Conservation (phyloP, 2,888 invertebrate genomes). For the Galeopsomyia nigrocyanea region DNA sequence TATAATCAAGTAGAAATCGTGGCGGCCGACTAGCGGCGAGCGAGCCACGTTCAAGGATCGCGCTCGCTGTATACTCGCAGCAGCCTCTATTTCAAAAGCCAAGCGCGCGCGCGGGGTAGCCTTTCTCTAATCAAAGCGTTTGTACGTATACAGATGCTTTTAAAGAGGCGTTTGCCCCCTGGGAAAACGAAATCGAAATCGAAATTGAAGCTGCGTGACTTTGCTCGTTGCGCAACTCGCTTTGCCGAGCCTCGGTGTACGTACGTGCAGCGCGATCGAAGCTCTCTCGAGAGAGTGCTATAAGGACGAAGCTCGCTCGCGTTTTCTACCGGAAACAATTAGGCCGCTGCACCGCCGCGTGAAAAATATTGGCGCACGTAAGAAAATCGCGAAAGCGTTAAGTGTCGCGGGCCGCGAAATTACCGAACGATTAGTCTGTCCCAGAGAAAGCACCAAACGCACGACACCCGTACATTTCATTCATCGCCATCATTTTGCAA, state of each 20-base stretch:
- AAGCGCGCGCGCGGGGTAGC: background rate
- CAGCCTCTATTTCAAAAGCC: no score
- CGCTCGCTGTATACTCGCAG: no score
- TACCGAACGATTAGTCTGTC: constrained; percentile 51
- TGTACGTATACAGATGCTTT: background rate
- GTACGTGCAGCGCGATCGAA: background rate
- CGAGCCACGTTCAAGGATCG: no score
- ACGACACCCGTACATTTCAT: no score
- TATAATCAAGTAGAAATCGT: no score
- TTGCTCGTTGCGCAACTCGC: background rate
- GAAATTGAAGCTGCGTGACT: background rate
- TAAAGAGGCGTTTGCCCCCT: background rate
- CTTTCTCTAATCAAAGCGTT: background rate
- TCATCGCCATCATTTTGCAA: no score
- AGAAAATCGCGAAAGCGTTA: constrained; percentile 53
- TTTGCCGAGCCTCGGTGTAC: background rate
- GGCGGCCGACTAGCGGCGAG: no score
- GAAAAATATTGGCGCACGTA: constrained; percentile 14
- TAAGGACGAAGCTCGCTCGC: background rate
- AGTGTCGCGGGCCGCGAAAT: constrained; percentile 51
- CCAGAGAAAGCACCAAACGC: constrained; percentile 9
- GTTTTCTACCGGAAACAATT: constrained; percentile 57
- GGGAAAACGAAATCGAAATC: constrained; percentile 16
- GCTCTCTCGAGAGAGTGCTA: background rate
- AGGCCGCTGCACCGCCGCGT: constrained; percentile 34